A percentile compares a stretch with the other conserved stretches of the same genome.
phyloP scores from a whole-genome alignment of 2,888 invertebrate species.

The Diplazon laetatorius region DNA sequence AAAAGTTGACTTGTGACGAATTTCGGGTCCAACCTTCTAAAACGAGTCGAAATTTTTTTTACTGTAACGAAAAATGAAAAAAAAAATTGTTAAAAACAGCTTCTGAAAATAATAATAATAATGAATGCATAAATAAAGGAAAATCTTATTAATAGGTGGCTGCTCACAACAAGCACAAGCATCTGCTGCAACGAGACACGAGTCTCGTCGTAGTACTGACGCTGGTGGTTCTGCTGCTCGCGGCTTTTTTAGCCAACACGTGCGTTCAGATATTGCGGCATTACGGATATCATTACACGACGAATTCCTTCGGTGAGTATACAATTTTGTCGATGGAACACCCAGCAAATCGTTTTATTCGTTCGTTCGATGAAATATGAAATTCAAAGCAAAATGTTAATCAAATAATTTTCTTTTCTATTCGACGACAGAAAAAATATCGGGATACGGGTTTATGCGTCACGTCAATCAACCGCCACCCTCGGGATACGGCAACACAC shows the following conservation, averaged over 20 bases:
- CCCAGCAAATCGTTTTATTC: too few relatives aligned
- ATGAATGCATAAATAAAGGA: not conserved
- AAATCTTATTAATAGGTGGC: slow-evolving; percentile 83
- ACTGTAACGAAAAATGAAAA: not conserved
- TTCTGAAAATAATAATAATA: not conserved
- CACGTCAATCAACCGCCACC: slow-evolving; percentile 86
- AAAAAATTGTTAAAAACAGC: too few relatives aligned
- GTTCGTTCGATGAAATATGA: slow-evolving; percentile 9
- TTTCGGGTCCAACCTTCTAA: too few relatives aligned
- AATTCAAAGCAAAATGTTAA: too few relatives aligned
- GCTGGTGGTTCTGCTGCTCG: slow-evolving; percentile 88
- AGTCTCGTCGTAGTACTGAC: slow-evolving; percentile 89
- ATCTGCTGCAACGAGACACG: slow-evolving; percentile 87
- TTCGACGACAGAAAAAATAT: slow-evolving; percentile 86
- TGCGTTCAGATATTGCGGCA: slow-evolving; percentile 91
- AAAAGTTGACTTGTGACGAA: too few relatives aligned
- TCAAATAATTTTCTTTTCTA: slow-evolving; percentile 23
- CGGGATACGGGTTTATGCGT: slow-evolving; percentile 89
- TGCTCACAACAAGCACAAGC: slow-evolving; percentile 89
- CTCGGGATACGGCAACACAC: slow-evolving; percentile 85
- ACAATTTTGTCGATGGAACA: not conserved
- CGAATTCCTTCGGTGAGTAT: slow-evolving; percentile 92
- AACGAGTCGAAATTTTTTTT: too few relatives aligned
- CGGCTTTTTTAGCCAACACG: slow-evolving; percentile 92
- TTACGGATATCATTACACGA: slow-evolving; percentile 89